Conservation (phyloP, 2,888 invertebrate species). For the Ephialtes manifestator region DNA sequence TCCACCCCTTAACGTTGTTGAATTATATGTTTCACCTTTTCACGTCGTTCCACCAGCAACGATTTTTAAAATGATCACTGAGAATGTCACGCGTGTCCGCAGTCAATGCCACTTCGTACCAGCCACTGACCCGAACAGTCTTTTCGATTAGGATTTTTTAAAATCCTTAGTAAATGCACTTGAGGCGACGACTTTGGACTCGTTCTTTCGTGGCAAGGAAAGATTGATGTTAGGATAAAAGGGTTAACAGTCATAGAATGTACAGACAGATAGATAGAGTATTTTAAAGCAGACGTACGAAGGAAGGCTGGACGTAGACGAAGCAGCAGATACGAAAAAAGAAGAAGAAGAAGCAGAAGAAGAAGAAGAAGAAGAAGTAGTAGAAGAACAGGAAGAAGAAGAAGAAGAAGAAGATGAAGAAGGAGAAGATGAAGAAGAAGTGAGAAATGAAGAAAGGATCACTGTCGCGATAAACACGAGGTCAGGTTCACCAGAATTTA, state of each 20-base stretch:
- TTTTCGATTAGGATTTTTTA: constrained; percentile 3
- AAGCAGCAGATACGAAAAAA: neutral
- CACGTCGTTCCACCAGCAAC: constrained; percentile 7
- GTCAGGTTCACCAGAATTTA: constrained; percentile 11
- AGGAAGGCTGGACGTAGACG: neutral
- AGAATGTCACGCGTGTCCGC: constrained; percentile 39
- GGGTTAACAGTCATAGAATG: neutral
- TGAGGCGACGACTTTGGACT: constrained; percentile 10
- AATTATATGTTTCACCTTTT: neutral
- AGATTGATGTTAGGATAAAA: neutral
- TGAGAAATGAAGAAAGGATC: constrained; percentile 37
- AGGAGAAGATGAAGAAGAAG: constrained; percentile 14
- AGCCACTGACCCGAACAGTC: constrained; percentile 1
- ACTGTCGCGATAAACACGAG: constrained; percentile 7
- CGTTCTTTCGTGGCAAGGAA: neutral
- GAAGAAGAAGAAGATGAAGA: constrained; percentile 4
- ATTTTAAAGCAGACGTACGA: neutral
- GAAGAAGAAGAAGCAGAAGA: constrained; percentile 3
- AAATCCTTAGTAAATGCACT: constrained; percentile 25
- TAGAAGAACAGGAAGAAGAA: constrained; percentile 12
- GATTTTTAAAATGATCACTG: constrained; percentile 28
- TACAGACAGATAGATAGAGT: neutral
- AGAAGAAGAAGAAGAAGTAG: constrained; percentile 28
- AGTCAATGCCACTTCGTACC: constrained; percentile 7
- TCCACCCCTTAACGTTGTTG: constrained; percentile 32